Evolutionary conservation across 2,797 vertebrate genomes (phyloP).

Genomic region (Hafferia zeledoni): DNA sequence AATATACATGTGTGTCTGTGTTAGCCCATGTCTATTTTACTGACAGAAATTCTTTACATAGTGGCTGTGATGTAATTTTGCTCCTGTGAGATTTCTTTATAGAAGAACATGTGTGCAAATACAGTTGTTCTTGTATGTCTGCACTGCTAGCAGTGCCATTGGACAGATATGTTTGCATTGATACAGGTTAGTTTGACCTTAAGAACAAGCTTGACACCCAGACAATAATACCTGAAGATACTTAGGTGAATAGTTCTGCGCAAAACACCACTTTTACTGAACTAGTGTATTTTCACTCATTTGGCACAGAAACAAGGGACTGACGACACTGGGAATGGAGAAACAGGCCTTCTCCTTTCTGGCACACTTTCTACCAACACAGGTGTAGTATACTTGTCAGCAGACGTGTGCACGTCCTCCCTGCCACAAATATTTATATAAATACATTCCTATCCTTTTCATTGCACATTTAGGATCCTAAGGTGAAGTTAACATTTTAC

Average conservation of each 20-base stretch:
- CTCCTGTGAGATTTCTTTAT: background rate
- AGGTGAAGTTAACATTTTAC: background rate
- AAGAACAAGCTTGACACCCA: background rate
- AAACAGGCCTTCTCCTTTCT: background rate
- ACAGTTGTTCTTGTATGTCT: fast-evolving
- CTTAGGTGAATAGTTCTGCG: fast-evolving
- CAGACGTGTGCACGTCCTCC: fast-evolving
- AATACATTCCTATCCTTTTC: background rate
- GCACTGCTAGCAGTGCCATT: too few species aligned
- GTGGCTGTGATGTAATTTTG: background rate
- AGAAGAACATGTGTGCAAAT: fast-evolving
- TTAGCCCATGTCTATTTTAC: background rate
- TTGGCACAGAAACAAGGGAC: background rate
- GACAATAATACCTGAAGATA: background rate
- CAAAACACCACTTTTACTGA: background rate
- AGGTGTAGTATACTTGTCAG: background rate
- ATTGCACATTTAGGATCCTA: background rate
- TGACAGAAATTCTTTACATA: background rate
- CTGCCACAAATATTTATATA: background rate
- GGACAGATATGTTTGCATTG: background rate
- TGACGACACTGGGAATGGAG: background rate
- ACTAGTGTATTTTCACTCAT: background rate
- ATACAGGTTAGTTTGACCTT: background rate
- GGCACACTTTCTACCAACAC: background rate
- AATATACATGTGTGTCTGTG: fast-evolving